Percentiles rank a stretch among this genome's conserved stretches.
Conservation (phyloP, 1,140 invertebrate genomes). For the Wasmannia auropunctata region DNA sequence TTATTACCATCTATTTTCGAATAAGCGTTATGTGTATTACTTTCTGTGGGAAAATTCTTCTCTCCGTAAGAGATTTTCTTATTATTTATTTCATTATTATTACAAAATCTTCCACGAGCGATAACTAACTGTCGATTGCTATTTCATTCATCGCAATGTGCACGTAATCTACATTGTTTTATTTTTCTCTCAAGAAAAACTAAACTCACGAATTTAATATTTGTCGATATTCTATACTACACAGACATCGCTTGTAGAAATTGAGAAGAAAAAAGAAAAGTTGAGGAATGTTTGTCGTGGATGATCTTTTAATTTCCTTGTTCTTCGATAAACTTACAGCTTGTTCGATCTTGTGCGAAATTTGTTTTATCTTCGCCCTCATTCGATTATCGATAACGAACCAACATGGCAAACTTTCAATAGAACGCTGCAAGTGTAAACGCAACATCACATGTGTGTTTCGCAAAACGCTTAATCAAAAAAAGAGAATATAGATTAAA, state of each 20-base stretch:
- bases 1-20: not conserved
- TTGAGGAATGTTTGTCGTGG: constrained; percentile 7
- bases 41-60: not conserved
- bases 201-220: not conserved
- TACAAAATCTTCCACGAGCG: not conserved
- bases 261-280: not conserved
- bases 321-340: constrained; percentile 53
- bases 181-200: too few relatives aligned
- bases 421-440: not conserved
- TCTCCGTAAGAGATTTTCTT: not conserved
- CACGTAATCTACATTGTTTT: not conserved
- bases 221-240: not conserved
- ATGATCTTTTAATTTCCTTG: constrained; percentile 23
- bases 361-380: constrained; percentile 32
- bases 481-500: not conserved
- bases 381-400: constrained; percentile 48
- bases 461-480: not conserved
- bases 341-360: constrained; percentile 32
- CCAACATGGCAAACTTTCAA: constrained; percentile 9
- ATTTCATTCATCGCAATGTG: constrained; percentile 44
- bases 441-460: not conserved
- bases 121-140: constrained; percentile 33
- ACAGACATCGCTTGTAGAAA: not conserved
- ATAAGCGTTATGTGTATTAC: not conserved
- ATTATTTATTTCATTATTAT: not conserved